A percentile compares a stretch with the other conserved stretches of the same genome.
Conservation (phyloP, 2,888 invertebrate species). For the Salticus scenicus region DNA sequence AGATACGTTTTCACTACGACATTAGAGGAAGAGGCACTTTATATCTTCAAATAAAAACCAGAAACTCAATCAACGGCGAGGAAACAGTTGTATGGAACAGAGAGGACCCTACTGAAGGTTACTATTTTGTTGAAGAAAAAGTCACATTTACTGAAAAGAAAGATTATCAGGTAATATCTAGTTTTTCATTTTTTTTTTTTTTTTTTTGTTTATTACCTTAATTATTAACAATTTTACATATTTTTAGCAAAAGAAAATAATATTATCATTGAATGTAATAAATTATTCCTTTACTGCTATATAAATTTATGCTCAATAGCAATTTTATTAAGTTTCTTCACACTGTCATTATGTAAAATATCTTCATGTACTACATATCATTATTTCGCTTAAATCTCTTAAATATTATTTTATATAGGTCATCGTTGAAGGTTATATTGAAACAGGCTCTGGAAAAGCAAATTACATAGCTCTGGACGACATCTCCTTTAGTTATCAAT, state of each 20-base stretch:
- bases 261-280: no score
- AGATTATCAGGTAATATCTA: conserved; percentile 58
- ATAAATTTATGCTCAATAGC: no score
- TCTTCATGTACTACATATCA: no score
- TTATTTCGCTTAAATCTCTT: no score
- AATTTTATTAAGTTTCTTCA: no score
- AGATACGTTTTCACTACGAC: conserved; percentile 62
- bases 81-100: conserved; percentile 54
- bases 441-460: conserved; percentile 26
- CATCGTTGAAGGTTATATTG: conserved; percentile 46
- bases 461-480: conserved; percentile 70
- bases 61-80: conserved; percentile 34
- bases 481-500: conserved; percentile 65
- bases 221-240: no score
- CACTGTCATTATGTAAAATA: no score
- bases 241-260: no score
- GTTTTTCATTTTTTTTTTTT: no score
- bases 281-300: no score
- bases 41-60: conserved; percentile 45
- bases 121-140: conserved; percentile 42
- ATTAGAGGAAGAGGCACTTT: conserved; percentile 43
- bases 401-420: no score
- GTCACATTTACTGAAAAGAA: conserved; percentile 49
- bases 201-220: no score
- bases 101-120: conserved; percentile 56